Evolutionary conservation across 2,113 vertebrate genomes (phyloP).

Genomic region (Serinus canaria): DNA sequence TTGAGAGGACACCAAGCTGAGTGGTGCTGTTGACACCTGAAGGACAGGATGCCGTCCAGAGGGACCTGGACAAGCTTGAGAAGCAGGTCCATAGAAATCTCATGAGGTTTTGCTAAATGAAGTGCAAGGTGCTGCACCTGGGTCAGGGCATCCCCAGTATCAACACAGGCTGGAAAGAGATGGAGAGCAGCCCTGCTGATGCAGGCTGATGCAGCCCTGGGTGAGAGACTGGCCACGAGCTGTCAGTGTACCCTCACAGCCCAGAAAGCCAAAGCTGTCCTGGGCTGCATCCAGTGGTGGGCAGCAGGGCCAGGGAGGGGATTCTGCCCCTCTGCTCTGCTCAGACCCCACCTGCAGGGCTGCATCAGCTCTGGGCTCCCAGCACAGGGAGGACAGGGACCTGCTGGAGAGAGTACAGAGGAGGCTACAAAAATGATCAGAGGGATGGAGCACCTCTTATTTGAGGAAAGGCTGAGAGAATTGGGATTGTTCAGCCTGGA

Average conservation of each 20-base stretch:
- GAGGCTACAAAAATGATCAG: background rate
- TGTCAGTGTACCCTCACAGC: accelerated
- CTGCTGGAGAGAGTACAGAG: accelerated
- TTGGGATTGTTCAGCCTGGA: background rate
- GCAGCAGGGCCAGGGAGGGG: background rate
- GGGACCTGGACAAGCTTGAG: too few species aligned
- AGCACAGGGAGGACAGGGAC: accelerated
- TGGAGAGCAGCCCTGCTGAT: background rate
- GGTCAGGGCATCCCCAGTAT: accelerated
- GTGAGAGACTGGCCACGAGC: background rate
- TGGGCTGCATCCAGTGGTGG: background rate
- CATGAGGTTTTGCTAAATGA: accelerated
- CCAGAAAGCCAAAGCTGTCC: accelerated
- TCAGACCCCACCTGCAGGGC: background rate
- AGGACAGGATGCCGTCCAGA: background rate
- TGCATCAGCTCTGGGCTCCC: background rate
- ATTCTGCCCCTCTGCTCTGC: background rate
- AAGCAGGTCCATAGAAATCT: too few species aligned
- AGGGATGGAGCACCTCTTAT: background rate
- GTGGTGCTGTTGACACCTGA: background rate
- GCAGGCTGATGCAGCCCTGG: too few species aligned
- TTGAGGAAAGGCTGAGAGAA: background rate
- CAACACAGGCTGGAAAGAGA: background rate
- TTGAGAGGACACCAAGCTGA: background rate
- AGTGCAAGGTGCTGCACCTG: background rate